Conservation (phyloP, 1,140 invertebrate genomes). For the Lineus longissimus region DNA sequence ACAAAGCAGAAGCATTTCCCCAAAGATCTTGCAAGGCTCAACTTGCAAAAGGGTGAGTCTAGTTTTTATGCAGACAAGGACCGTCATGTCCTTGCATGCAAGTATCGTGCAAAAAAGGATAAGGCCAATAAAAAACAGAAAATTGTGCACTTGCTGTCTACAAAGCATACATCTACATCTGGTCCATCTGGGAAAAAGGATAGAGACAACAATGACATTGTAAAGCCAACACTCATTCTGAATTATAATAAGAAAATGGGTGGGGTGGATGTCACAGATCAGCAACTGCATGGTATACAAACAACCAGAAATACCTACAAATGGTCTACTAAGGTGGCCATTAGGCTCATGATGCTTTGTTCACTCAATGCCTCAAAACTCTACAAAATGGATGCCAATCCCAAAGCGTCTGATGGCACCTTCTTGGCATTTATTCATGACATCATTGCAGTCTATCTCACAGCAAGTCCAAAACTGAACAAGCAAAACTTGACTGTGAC, state of each 20-base stretch:
- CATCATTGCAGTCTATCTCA: not conserved
- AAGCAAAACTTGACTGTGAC: not conserved
- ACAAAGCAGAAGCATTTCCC: not conserved
- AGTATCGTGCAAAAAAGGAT: not conserved
- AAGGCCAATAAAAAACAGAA: not conserved
- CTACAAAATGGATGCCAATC: not conserved
- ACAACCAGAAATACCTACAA: not conserved
- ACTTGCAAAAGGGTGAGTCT: not conserved
- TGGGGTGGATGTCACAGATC: not conserved
- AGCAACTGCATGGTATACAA: not conserved
- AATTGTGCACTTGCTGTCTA: not conserved
- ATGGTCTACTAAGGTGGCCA: not conserved
- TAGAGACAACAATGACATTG: not conserved
- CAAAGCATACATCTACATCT: not conserved
- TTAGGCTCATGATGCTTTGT: not conserved
- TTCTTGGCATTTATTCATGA: not conserved
- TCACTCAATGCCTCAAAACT: not conserved
- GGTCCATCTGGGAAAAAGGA: not conserved
- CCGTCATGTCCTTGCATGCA: not conserved
- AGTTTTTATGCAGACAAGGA: not conserved
- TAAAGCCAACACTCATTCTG: not conserved
- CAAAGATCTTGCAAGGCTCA: not conserved
- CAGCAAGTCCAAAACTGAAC: not conserved
- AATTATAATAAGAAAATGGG: conserved; percentile 1
- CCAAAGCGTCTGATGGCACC: too few species aligned